Conservation (phyloP, 2,113 vertebrate genomes). For the Orientallactaga bullata region DNA sequence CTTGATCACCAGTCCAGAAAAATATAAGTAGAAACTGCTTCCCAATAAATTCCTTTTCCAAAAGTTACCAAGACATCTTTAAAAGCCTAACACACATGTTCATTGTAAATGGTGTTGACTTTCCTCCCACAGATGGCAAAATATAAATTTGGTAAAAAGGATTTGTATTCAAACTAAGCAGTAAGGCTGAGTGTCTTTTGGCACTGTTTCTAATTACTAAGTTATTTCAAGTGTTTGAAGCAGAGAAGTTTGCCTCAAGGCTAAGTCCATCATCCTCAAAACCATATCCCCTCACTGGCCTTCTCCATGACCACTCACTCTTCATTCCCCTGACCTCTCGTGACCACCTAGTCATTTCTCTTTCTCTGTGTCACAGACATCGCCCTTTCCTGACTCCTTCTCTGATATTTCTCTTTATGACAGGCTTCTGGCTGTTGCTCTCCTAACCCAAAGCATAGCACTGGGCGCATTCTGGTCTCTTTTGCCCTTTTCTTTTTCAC, state of each 20-base stretch:
- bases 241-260: slow-evolving; percentile 45
- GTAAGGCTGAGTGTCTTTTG: slow-evolving; percentile 13
- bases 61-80: slow-evolving; percentile 28
- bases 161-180: slow-evolving; percentile 16
- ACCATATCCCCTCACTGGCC: slow-evolving; percentile 22
- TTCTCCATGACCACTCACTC: neutral
- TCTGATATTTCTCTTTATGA: neutral
- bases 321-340: slow-evolving; percentile 23
- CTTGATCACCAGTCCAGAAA: neutral
- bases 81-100: neutral
- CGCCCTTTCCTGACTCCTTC: neutral
- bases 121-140: slow-evolving; percentile 46
- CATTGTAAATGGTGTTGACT: slow-evolving; percentile 37
- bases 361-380: neutral
- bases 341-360: slow-evolving; percentile 56
- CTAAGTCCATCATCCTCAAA: neutral
- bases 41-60: slow-evolving; percentile 47
- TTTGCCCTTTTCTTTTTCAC: slow-evolving; percentile 44
- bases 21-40: slow-evolving; percentile 1
- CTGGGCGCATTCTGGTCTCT: neutral
- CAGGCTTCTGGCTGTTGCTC: slow-evolving; percentile 15
- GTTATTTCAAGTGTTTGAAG: slow-evolving; percentile 47
- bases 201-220: slow-evolving; percentile 72
- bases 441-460: neutral
- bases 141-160: slow-evolving; percentile 54